Conservation (phyloP, 2,113 vertebrate species). For the Paramormyrops kingsleyae region DNA sequence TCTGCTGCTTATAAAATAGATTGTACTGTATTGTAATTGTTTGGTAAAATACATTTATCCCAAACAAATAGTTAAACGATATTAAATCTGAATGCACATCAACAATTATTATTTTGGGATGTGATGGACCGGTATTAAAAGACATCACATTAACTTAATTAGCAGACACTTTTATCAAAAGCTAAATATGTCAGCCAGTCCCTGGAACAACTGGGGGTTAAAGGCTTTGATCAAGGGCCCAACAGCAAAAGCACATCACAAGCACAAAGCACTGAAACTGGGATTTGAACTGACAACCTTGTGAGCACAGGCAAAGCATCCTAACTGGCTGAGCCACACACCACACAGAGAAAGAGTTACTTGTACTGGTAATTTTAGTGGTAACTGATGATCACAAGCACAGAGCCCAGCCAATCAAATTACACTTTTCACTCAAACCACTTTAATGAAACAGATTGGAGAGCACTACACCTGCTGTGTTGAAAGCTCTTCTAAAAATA, state of each 20-base stretch:
- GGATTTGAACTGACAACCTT: neutral
- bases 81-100: neutral
- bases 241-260: neutral
- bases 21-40: neutral
- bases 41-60: neutral
- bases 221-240: neutral
- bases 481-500: constrained; percentile 7
- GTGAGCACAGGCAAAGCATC: neutral
- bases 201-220: neutral
- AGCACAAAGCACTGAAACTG: neutral
- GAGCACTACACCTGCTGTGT: neutral
- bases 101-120: neutral
- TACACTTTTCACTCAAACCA: neutral
- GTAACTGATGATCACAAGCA: neutral
- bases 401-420: neutral
- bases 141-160: neutral
- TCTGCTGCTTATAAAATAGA: neutral
- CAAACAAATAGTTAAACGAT: neutral
- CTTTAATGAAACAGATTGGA: neutral
- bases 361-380: neutral
- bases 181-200: neutral
- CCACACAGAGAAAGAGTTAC: neutral
- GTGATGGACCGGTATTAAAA: neutral
- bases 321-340: neutral
- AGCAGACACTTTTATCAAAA: neutral